These are phyloP conservation scores for Pollenia amentaria DNA, from an alignment of 2,888 invertebrate species.

Conservation along the genomic window DNA sequence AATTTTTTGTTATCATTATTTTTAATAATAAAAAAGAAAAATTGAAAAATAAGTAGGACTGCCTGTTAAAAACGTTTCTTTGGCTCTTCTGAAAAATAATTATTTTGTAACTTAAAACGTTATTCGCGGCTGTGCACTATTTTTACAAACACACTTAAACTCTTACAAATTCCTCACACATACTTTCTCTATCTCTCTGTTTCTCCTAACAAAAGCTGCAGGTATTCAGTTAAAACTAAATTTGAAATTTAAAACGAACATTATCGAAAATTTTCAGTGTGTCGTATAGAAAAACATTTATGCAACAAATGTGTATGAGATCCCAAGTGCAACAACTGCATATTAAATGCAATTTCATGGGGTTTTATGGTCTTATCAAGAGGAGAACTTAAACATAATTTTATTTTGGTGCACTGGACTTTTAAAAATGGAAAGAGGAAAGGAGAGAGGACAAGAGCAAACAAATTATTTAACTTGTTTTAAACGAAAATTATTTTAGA, in stretches of 20 bases:
- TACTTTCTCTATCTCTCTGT: no score
- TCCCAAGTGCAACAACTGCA: constrained; percentile 3
- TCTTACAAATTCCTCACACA: neutral
- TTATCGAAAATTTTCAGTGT: constrained; percentile 34
- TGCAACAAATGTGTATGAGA: neutral
- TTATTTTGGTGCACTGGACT: neutral
- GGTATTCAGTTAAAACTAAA: constrained; percentile 19
- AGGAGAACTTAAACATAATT: neutral
- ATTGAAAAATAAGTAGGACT: no score
- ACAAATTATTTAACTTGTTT: constrained; percentile 12
- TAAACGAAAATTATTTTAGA: constrained; percentile 38
- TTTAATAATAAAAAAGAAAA: no score
- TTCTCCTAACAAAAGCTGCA: neutral
- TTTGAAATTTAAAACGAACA: constrained; percentile 44
- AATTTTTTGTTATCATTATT: no score
- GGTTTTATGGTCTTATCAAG: constrained; percentile 21
- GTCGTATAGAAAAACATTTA: neutral
- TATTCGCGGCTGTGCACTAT: no score
- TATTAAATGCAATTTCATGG: constrained; percentile 19
- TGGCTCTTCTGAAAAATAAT: no score
- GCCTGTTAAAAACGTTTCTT: no score
- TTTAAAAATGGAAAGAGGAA: neutral
- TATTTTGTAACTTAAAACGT: no score
- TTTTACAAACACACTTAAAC: neutral
- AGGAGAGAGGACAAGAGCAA: neutral